Base-by-base conservation (phyloP, 2,888 invertebrate genomes). In the Leptinotarsa juncta region DNA sequence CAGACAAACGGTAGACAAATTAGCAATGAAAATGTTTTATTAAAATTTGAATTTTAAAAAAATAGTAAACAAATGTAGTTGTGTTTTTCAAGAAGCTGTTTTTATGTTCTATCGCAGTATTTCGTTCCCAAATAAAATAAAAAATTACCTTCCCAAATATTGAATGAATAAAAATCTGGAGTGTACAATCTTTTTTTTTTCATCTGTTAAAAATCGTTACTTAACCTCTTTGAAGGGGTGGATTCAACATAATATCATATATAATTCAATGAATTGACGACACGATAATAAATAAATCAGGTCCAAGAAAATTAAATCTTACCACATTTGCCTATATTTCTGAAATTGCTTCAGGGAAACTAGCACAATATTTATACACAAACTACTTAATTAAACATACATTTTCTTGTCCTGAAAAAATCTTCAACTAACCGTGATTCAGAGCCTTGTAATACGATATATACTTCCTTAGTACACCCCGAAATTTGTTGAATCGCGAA, bases 221-320 rank as follows among this genome's bases (percentile, higher is more conserved):
- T 7, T 62, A 62, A 62, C 62, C 62, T 62, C 62, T 32, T n/a
- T 32, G 32, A 32, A 62, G 62, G 62, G 42, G 62, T 32, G 16
- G 62, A 42, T 42, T 42, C 42, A 42, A 42, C 3, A 42, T 42
- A 42, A 10, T 42, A 42, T 42, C 32, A 7, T 32, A 32, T 32
- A 32, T 7, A 32, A 32, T 32, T 32, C 32, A 32, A 12, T 42
- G 62, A 62, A 10, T 42, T 18, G n/a, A 32, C 10, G 10, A 62
- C 62, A 42, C 7, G 1, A 32, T 32, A 62, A 14, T 10, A 3
- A 57, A 23, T 57, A 15, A 57, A 57, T 15, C 12, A 57, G 10
- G 20, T 4, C 15, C 4, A 23, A 60, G 26, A 60, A 23, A 15
- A 15, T 23, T 0, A 57, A 10, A 23, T 57, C 20, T 57, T 20